Evolutionary conservation across 1,140 invertebrate species (phyloP).

Genomic region (Saccostrea glomerata): DNA sequence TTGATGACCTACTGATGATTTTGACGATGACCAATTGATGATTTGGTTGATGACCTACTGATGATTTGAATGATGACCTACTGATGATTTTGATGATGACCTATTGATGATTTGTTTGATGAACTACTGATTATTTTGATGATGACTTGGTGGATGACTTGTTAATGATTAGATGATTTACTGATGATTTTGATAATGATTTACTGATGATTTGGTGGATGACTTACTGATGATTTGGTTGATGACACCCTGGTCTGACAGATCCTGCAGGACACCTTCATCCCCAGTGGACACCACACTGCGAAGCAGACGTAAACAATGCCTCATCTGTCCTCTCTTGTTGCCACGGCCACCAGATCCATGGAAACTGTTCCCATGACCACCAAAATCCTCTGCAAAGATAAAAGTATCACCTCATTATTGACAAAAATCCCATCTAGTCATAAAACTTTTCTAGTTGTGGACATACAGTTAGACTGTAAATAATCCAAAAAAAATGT

Average conservation of each 20-base stretch:
- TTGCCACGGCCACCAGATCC: slow-evolving; percentile 77
- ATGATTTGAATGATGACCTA: neutral
- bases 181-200: neutral
- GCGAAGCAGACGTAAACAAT: slow-evolving; percentile 75
- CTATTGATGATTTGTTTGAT: neutral
- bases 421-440: neutral
- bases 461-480: neutral
- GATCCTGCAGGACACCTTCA: slow-evolving; percentile 74
- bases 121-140: neutral
- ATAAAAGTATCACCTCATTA: neutral
- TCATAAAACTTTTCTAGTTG: neutral
- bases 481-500: no score
- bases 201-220: neutral
- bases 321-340: slow-evolving; percentile 78
- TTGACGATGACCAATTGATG: no score
- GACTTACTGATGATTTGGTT: slow-evolving; percentile 75
- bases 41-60: no score
- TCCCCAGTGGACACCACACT: slow-evolving; percentile 76
- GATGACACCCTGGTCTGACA: slow-evolving; percentile 78
- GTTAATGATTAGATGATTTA: neutral
- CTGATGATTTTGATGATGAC: neutral
- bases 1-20: neutral
- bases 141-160: neutral
- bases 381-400: slow-evolving; percentile 75
- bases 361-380: slow-evolving; percentile 79